Evolutionary conservation across 2,888 invertebrate genomes (phyloP).

Genomic region (Nephrotoma flavescens): DNA sequence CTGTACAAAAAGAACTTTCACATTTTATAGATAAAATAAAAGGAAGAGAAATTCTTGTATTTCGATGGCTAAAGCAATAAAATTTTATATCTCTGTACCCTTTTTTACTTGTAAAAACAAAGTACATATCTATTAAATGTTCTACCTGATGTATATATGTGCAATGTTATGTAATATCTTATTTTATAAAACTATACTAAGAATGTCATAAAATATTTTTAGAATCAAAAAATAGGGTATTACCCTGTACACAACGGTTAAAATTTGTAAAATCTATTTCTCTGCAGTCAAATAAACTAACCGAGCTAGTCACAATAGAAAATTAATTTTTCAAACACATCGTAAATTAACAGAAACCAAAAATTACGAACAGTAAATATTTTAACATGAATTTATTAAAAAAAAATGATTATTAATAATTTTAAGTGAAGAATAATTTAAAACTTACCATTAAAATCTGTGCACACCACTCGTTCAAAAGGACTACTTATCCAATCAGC

Average conservation of each 20-base stretch:
- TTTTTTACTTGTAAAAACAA: not conserved
- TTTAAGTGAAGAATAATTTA: not conserved
- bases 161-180: not conserved
- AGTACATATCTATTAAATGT: not conserved
- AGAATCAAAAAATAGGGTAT: too few relatives aligned
- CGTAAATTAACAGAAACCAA: not conserved
- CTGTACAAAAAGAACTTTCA: not conserved
- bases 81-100: not conserved
- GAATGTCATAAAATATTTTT: too few relatives aligned
- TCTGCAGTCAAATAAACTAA: not conserved
- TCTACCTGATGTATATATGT: not conserved
- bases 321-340: not conserved
- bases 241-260: not conserved
- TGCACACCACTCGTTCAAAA: constrained; percentile 87
- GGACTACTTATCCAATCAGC: constrained; percentile 92
- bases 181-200: too few relatives aligned
- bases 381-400: not conserved
- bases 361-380: not conserved
- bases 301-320: not conserved
- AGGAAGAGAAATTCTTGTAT: not conserved
- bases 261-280: not conserved
- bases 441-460: constrained; percentile 76
- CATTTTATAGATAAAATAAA: not conserved
- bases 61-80: not conserved
- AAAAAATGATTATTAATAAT: not conserved